Conservation (phyloP, 2,797 vertebrate genomes). For the Epinephelus coioides region DNA sequence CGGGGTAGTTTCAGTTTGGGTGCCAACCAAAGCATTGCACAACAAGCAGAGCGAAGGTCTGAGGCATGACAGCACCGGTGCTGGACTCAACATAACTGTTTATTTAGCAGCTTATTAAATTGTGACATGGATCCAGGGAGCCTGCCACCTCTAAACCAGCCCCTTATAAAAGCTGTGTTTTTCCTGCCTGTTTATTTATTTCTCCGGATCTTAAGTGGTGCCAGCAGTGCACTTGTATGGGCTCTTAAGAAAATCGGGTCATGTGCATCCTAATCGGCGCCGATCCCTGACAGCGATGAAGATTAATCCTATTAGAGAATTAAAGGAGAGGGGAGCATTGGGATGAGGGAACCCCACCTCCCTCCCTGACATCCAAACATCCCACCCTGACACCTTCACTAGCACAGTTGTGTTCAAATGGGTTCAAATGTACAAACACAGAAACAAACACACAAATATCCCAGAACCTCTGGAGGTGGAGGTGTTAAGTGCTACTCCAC, state of each 20-base stretch:
- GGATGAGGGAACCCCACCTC: constrained; percentile 42
- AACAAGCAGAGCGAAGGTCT: constrained; percentile 51
- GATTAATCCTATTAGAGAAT: constrained; percentile 80
- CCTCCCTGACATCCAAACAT: constrained; percentile 52
- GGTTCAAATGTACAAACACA: constrained; percentile 39
- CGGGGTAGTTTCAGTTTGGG: constrained; percentile 20
- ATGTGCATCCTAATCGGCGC: constrained; percentile 73
- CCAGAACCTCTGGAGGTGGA: constrained; percentile 58
- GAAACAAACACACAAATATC: constrained; percentile 45
- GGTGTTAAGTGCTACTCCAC: constrained; percentile 57
- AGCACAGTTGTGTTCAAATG: constrained; percentile 15
- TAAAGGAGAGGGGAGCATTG: constrained; percentile 56
- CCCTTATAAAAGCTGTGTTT: constrained; percentile 64
- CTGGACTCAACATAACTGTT: constrained; percentile 63
- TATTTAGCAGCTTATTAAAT: constrained; percentile 76
- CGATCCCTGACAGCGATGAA: constrained; percentile 74
- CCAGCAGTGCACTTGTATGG: constrained; percentile 64
- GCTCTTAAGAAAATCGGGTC: constrained; percentile 74
- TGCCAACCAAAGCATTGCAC: constrained; percentile 64
- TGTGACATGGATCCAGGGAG: constrained; percentile 57
- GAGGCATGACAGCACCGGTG: constrained; percentile 45
- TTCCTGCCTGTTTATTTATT: constrained; percentile 72
- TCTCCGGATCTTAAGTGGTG: constrained; percentile 65
- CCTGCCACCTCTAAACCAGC: constrained; percentile 43
- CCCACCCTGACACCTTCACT: constrained; percentile 33